Evolutionary conservation across 2,888 invertebrate species (phyloP).

Genomic region (Nymphalis urticae): DNA sequence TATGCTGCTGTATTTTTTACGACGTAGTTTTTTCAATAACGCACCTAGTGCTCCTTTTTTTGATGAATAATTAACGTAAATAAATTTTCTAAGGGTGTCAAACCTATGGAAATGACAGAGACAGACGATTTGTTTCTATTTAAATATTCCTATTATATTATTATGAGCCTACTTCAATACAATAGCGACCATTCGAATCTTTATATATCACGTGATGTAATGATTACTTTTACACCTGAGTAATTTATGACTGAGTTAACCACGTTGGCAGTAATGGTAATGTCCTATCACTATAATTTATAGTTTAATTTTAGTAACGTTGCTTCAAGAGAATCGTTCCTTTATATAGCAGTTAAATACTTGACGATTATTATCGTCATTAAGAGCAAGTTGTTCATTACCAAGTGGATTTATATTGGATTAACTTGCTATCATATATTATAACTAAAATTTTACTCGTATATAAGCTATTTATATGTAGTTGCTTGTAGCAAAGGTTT

Average conservation of each 20-base stretch:
- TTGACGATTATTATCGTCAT: slow-evolving; percentile 37
- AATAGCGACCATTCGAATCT: slow-evolving; percentile 6
- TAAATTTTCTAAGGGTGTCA: too few relatives aligned
- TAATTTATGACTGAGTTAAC: slow-evolving; percentile 34
- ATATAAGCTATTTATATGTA: background rate
- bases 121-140: background rate
- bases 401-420: slow-evolving; percentile 29
- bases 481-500: background rate
- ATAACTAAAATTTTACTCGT: background rate
- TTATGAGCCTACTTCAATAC: background rate
- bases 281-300: slow-evolving; percentile 38
- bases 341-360: slow-evolving; percentile 35
- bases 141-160: background rate
- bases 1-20: too few relatives aligned
- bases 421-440: slow-evolving; percentile 9
- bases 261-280: slow-evolving; percentile 35
- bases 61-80: too few relatives aligned
- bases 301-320: slow-evolving; percentile 37
- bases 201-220: slow-evolving; percentile 27
- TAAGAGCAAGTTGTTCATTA: slow-evolving; percentile 30
- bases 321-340: slow-evolving; percentile 31
- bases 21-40: too few relatives aligned
- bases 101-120: too few relatives aligned
- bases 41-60: too few relatives aligned
- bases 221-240: slow-evolving; percentile 32